A percentile compares a stretch with the other conserved stretches of the same genome.
Conservation (phyloP, 92 coral and sea anemone genomes). For the Zoanthus gigantus region DNA sequence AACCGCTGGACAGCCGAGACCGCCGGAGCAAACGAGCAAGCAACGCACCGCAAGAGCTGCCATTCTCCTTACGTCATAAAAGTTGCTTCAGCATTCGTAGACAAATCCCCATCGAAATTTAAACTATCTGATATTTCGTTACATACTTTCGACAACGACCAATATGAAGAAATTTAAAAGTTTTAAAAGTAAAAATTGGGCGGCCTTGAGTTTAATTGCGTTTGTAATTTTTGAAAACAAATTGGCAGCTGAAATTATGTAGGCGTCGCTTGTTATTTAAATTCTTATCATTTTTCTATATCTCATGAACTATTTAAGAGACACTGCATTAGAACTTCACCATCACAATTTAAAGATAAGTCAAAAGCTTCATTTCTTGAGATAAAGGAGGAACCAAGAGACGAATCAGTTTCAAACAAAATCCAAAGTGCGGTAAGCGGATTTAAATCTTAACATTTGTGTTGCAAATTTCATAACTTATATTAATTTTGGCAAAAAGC, state of each 20-base stretch:
- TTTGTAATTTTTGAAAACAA: neutral
- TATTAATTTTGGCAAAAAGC: no score
- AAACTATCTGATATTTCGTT: neutral
- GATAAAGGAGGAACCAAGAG: no score
- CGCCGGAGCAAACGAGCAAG: neutral
- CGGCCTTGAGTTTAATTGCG: neutral
- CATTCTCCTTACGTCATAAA: conserved; percentile 22
- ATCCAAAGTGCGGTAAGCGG: no score
- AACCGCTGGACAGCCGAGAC: neutral
- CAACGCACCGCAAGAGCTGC: neutral
- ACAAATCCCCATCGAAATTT: conserved; percentile 8
- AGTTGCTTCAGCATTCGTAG: neutral
- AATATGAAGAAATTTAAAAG: neutral
- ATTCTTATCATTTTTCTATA: conserved; percentile 16
- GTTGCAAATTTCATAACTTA: no score
- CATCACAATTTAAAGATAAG: neutral
- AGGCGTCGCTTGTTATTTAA: conserved; percentile 13
- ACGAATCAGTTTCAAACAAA: no score
- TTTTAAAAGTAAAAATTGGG: neutral
- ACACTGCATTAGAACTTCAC: neutral
- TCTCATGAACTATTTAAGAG: neutral
- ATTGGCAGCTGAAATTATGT: neutral
- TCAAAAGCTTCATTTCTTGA: neutral
- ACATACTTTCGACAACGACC: neutral
- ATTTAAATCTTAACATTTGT: no score